These are phyloP conservation scores for Hoplostethus atlanticus DNA, from an alignment of 2,797 vertebrate species.

Conservation along the genomic window DNA sequence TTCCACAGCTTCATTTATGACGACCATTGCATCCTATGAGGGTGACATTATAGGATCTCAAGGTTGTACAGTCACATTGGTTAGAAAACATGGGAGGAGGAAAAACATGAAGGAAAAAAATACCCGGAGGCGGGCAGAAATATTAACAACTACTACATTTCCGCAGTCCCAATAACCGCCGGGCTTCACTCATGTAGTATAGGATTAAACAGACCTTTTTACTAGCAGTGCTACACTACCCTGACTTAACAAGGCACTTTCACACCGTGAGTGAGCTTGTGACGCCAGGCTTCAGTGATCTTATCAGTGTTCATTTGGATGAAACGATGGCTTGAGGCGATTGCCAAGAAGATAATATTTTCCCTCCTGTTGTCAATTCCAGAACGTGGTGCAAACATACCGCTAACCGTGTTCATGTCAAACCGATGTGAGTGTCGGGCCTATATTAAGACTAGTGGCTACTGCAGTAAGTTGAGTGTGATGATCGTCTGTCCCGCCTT, in stretches of 20 bases:
- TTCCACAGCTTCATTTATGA: neutral
- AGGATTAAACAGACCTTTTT: neutral
- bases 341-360: conserved; percentile 60
- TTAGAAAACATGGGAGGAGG: neutral
- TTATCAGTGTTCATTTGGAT: conserved; percentile 66
- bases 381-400: conserved; percentile 58
- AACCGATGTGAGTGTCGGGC: conserved; percentile 28
- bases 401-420: conserved; percentile 48
- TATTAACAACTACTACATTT: neutral
- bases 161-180: neutral
- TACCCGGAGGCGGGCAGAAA: neutral
- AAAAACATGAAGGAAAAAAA: neutral
- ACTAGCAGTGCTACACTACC: conserved; percentile 16
- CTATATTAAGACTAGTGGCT: neutral
- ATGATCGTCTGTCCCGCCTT: conserved; percentile 15
- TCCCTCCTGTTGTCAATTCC: conserved; percentile 31
- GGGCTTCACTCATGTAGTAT: neutral
- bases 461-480: conserved; percentile 12
- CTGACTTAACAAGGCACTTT: conserved; percentile 39
- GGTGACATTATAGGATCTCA: neutral
- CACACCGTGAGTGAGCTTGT: conserved; percentile 26
- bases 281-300: conserved; percentile 51
- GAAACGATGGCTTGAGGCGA: conserved; percentile 41
- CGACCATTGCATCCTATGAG: neutral
- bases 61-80: neutral